Base-by-base conservation (phyloP, 1,140 invertebrate genomes). In the Rhynchophorus ferrugineus region DNA sequence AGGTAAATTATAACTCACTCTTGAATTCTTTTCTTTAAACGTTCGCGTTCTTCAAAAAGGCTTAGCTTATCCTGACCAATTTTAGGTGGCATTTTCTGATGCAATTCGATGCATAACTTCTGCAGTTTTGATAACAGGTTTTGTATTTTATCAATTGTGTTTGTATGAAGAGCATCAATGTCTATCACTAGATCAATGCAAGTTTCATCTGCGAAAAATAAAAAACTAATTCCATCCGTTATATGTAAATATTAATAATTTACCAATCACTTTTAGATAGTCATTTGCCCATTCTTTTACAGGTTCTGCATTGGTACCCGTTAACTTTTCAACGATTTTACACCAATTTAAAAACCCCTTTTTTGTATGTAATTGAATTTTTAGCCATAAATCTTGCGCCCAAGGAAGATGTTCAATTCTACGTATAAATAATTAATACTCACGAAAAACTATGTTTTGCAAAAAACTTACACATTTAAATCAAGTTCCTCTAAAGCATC, bases 321-420 rank as follows among this genome's bases (percentile, higher is more conserved):
- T 43, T 18, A 54, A n/a, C 2, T 19, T 21, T 33, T 47, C 41
- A 16, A 43, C 45, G 9, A 43, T 35, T 7, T 13, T 35, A 19
- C 44, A 54, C 53, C 53, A 55, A 29, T 49, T 44, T 16, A 49
- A 33, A 33, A 44, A 55, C 5, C 43, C 22, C 20, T 49, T 44
- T 17, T 45, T 11, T 13, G 35, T 21, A 39, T 37, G 2, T 13
- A 11, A 39, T 45, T 49, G 11, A 13, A 49, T 6, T 3, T 44
- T 21, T 38, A 37, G 18, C 20, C 39, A 49, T 11, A 55, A 13
- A 11, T 38, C 24, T 16, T 37, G 39, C 8, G 53, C 53, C 53
- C 53, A 55, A 36, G 52, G 52, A 33, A 43, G 44, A 43, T 54
- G 38, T 3, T 33, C 17, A n/a, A 54, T 42, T 3, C 52, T 54